Conservation (phyloP, 2,113 vertebrate genomes). For the Macrotus californicus region DNA sequence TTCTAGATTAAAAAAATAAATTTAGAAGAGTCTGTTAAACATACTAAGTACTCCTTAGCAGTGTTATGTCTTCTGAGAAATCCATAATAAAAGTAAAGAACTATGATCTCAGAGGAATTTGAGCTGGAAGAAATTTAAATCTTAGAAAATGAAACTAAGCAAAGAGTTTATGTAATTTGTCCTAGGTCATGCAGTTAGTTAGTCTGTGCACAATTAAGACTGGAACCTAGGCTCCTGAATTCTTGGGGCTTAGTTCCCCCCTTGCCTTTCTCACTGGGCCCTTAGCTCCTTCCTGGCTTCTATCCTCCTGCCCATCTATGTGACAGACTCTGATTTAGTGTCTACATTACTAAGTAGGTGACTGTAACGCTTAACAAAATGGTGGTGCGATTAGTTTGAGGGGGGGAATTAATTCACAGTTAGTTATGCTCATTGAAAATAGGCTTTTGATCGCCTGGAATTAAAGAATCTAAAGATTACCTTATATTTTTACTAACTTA, state of each 20-base stretch:
- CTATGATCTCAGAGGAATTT: slow-evolving; percentile 21
- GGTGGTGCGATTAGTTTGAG: neutral
- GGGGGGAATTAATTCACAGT: neutral
- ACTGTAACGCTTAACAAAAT: neutral
- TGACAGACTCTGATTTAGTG: neutral
- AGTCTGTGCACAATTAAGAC: neutral
- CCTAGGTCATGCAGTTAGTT: neutral
- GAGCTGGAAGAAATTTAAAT: slow-evolving; percentile 29
- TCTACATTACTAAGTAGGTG: neutral
- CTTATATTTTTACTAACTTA: neutral
- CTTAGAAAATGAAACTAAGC: slow-evolving; percentile 52
- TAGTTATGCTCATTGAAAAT: slow-evolving; percentile 5
- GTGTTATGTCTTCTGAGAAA: neutral
- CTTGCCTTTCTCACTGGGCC: neutral
- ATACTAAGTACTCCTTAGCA: neutral
- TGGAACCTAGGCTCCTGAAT: neutral
- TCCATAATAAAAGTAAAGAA: slow-evolving; percentile 36
- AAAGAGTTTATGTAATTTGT: neutral
- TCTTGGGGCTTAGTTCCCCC: neutral
- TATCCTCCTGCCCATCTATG: neutral
- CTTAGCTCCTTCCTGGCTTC: neutral
- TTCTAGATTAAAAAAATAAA: neutral
- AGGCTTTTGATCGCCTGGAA: neutral
- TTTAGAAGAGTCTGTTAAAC: neutral
- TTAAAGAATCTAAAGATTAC: neutral